phyloP scores from a whole-genome alignment of 2,113 vertebrate species.

The Otis tarda region DNA sequence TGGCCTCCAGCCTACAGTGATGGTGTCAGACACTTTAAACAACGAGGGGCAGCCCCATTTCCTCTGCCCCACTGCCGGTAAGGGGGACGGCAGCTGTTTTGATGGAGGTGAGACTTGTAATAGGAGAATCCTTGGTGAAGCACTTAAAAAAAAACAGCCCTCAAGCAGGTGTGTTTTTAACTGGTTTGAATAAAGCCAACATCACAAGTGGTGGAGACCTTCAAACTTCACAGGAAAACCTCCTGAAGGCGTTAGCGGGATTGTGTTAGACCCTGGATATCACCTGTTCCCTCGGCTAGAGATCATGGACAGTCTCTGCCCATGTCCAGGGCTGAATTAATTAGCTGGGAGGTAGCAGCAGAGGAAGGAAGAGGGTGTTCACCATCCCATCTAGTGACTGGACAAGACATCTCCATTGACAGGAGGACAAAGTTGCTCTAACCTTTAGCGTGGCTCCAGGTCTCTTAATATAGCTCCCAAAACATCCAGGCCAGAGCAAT shows the following conservation, averaged over 20 bases:
- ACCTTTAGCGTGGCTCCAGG: neutral
- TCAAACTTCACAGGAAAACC: neutral
- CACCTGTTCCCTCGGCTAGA: neutral
- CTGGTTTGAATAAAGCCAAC: neutral
- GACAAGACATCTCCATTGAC: neutral
- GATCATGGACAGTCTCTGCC: neutral
- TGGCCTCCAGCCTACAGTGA: no score
- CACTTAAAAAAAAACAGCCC: neutral
- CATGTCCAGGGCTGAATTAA: neutral
- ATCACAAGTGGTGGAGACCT: neutral
- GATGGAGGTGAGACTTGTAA: neutral
- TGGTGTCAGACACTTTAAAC: neutral
- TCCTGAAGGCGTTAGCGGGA: neutral
- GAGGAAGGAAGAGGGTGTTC: slow-evolving; percentile 5
- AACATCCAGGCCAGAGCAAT: neutral
- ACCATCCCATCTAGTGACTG: neutral
- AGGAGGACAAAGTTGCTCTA: neutral
- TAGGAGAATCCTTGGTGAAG: neutral
- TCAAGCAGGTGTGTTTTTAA: neutral
- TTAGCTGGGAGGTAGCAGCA: neutral
- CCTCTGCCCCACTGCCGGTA: neutral
- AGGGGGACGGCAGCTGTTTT: neutral
- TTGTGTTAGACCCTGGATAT: neutral
- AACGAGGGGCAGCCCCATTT: neutral
- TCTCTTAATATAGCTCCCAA: slow-evolving; percentile 34